Percentiles rank a stretch among this genome's conserved stretches.
Conservation (phyloP, 2,797 vertebrate species). For the Oceanodroma leucorhoa region DNA sequence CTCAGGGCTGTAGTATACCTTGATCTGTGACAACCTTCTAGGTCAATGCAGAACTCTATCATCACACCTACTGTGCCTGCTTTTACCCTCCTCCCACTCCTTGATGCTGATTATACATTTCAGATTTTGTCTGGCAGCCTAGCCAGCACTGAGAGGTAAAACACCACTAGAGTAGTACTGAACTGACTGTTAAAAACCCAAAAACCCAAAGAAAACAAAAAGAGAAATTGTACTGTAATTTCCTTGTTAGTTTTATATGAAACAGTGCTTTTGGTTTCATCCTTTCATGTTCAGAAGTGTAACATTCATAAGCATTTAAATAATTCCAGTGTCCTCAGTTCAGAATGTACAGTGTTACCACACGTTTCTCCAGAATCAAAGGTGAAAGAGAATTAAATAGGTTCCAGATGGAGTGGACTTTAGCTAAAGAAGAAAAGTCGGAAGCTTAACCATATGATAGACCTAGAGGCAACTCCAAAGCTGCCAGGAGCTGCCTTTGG, state of each 20-base stretch:
- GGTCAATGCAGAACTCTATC: not conserved
- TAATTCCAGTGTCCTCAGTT: not conserved
- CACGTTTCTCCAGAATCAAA: constrained; percentile 6
- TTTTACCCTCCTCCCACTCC: not conserved
- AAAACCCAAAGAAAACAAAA: accelerated
- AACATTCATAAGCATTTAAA: not conserved
- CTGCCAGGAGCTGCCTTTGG: constrained; percentile 59
- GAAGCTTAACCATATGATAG: constrained; percentile 58
- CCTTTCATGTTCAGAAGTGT: not conserved
- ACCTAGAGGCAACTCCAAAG: constrained; percentile 57
- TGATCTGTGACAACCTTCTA: not conserved
- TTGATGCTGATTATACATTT: not conserved
- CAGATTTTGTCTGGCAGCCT: not conserved
- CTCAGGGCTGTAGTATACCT: not conserved
- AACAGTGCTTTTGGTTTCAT: not conserved
- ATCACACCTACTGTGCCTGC: not conserved
- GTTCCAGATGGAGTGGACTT: constrained; percentile 59
- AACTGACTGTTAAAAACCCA: not conserved
- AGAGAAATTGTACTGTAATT: not conserved
- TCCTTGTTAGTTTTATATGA: not conserved
- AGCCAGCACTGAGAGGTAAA: not conserved
- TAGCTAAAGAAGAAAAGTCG: constrained; percentile 59
- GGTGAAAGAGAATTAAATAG: constrained; percentile 39
- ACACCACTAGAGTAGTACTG: not conserved
- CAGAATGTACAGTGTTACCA: not conserved